Base-by-base conservation (phyloP, 1,140 invertebrate species). In the Meloidogyne floridensis region DNA sequence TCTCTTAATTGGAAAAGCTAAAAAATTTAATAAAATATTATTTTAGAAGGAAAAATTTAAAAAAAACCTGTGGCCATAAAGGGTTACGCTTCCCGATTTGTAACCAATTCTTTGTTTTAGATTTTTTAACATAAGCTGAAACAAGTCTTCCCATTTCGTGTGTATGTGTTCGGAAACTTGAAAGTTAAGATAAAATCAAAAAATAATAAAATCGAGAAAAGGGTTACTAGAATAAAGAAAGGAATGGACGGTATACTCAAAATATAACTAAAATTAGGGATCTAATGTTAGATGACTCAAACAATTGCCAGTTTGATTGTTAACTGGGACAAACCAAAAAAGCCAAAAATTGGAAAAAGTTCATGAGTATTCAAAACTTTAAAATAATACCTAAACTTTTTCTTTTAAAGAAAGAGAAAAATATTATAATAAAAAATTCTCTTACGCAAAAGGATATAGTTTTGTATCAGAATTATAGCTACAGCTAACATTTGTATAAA, bases 51-150 rank as follows among this genome's bases (percentile, higher is more conserved):
- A 47, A 7, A 71, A 43, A 10, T 51, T 69, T 2, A 71, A 51
- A 72, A 18, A 43, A 72, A 78, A 88, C 87, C 82, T 90, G 90
- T 15, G 90, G 90, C 90, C 90, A 90, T 69, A 90, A 88, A 5
- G 90, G 90, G 84, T 90, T 90, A 53, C 90, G 80, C 71, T 91
- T 90, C 51, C 90, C 90, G 75, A 90, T 90, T 80, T 85, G 77
- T 10, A 81, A 78, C 90, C 90, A 90, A 43, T 84, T 82, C 53
- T 72, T 54, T 11, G 80, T 84, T 32, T 81, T 73, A 32, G 74
- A 8, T 11, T 87, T 81, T 59, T 89, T 87, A 47, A 89, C 90
- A 77, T 84, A 89, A 43, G 86, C 90, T 47, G 84, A 89, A 4
- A 90, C 86, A 10, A 90, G 80, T 73, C 87, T 56, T 42, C 90